Evolutionary conservation across 2,113 vertebrate species (phyloP), one percentile per base, ranked within the genome.

Genomic region (Tonatia bakeri): DNA sequence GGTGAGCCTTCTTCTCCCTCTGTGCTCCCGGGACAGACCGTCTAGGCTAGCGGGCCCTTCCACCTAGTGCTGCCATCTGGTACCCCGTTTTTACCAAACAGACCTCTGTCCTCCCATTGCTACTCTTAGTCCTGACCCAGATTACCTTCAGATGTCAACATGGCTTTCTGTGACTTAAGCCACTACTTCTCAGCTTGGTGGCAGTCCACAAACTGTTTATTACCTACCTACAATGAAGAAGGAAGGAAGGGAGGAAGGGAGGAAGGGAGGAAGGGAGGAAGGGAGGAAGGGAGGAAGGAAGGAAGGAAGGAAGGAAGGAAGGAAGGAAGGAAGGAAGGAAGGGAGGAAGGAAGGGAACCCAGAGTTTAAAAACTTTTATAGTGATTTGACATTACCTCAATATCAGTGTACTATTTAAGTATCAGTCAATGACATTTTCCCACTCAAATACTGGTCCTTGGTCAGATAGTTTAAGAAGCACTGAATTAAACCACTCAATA

Each of bases 1-100:
- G 96, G 99, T 99, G 97, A 94, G 97, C 50, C 26, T 97, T 20
- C 26, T 97, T 20, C 26, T 87, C 43, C 56, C 82, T 64, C 43
- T 81, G 36, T 73, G 43, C 19, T 90, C 73, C 54, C 22, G 92
- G 82, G 31, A 73, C n/a, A 81, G 26, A 85, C 79, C 94, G 11
- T 31, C 9, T 90, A 90, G 79, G 84, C 43, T 85, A 22, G 8
- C 10, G 31, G 75, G 31, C 31, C 22, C 56, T 92, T 83, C 20
- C 11, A 59, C 76, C 85, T 90, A 85, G 82, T 91, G 73, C 72
- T 92, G n/a, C 52, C 90, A 43, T 73, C 50, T 64, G 86, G 19
- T 75, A 79, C 85, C 31, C 19, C 54, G 70, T 61, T 89, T 65
- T 95, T 88, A 90, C 40, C 6, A 89, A 93, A 89, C 0, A 87